A percentile compares a stretch with the other conserved stretches of the same genome.
Conservation (phyloP, 2,797 vertebrate species). For the Falco rusticolus region DNA sequence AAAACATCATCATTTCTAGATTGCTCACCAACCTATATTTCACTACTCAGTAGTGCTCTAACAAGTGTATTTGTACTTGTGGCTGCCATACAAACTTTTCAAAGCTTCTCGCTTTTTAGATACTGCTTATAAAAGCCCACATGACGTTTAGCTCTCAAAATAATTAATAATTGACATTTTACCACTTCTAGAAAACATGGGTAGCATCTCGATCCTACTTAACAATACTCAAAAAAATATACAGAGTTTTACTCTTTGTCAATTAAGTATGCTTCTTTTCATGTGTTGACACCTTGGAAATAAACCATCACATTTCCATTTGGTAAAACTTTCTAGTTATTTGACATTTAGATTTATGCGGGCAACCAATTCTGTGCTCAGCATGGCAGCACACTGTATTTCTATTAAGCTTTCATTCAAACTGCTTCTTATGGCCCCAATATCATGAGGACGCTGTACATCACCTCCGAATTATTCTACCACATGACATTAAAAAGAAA, state of each 20-base stretch:
- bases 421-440: not conserved
- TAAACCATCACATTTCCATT: constrained; percentile 5
- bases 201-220: not conserved
- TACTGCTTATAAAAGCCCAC: not conserved
- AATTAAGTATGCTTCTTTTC: not conserved
- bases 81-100: not conserved
- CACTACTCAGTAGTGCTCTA: not conserved
- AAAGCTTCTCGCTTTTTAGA: not conserved
- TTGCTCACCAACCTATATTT: not conserved
- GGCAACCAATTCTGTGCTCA: constrained; percentile 21
- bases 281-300: not conserved
- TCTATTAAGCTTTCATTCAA: constrained; percentile 28
- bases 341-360: constrained; percentile 36
- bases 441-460: not conserved
- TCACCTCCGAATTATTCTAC: not conserved
- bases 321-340: constrained; percentile 11
- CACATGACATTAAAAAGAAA: not conserved
- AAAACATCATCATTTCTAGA: not conserved
- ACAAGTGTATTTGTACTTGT: not conserved
- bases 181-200: not conserved
- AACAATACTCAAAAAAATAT: not conserved
- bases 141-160: constrained; percentile 30
- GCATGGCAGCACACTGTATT: constrained; percentile 10
- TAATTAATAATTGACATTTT: constrained; percentile 17
- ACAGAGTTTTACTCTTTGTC: not conserved